Percentiles rank a stretch among this genome's conserved stretches.
Conservation (phyloP, 30 jellyfish, hydroid and myxozoan species). For the Nemopilema nomurai region DNA sequence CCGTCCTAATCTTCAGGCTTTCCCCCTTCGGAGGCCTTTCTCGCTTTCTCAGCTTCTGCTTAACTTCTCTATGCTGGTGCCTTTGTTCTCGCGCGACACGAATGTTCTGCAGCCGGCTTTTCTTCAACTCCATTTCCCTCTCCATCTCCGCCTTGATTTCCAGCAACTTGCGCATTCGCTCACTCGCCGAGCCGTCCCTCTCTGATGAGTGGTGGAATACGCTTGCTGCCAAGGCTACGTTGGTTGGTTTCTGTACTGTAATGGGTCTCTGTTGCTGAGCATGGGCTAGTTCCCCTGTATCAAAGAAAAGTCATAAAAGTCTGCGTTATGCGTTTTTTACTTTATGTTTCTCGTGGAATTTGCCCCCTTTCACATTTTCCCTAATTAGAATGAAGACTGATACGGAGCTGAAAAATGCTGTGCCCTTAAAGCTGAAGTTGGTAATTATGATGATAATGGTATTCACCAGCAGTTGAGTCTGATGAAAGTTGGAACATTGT, state of each 20-base stretch:
- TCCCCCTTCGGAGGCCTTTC: slow-evolving; percentile 7
- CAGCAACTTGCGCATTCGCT: slow-evolving; percentile 37
- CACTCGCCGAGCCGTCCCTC: not conserved
- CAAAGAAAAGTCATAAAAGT: not conserved
- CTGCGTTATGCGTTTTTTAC: not conserved
- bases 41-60: slow-evolving; percentile 35
- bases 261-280: not conserved
- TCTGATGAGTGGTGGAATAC: not conserved
- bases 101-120: slow-evolving; percentile 15
- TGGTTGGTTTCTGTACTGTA: not conserved
- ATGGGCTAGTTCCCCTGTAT: not conserved
- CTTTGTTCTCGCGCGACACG: slow-evolving; percentile 38
- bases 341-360: no score
- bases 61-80: slow-evolving; percentile 31
- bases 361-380: no score
- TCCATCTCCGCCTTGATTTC: slow-evolving; percentile 70
- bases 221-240: not conserved
- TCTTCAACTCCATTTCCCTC: slow-evolving; percentile 38
- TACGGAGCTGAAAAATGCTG: no score
- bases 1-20: not conserved
- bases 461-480: no score
- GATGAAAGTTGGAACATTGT: no score
- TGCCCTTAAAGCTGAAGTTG: no score
- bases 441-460: no score
- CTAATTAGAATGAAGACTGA: no score